Evolutionary conservation across 2,113 vertebrate genomes (phyloP), one percentile per base, ranked within the genome.

Genomic region (Gobio gobio): DNA sequence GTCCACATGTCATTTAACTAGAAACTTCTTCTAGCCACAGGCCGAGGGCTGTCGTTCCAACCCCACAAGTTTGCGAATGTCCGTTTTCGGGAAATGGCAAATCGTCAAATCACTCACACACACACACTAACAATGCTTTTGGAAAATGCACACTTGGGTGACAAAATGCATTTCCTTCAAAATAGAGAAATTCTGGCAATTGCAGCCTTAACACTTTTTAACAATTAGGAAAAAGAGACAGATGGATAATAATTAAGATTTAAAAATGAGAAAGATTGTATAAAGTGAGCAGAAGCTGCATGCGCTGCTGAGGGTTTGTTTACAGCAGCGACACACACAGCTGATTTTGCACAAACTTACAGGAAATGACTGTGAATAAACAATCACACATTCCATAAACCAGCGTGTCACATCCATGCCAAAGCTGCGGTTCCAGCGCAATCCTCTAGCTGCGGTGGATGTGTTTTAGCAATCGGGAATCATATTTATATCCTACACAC

Each of bases 251-350:
- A 29, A 29, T 29, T 29, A 29, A 29, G 29, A 29, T 29, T 29
- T 29, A 29, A 29, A 29, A 29, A 29, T 29, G 29, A 29, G 29
- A 29, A 29, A 56, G 5, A 2, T 20, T 56, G 6, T 20, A 56
- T 1, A 20, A 54, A 54, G 51, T 20, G 51, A 20, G 2, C 6
- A 20, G 2, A 56, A 20, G 18, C 66, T 40, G 3, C 1, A 10
- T 40, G 64, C 18, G 64, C 47, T 51, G 26, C 74, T 20, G 74
- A 29, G 16, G 74, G 47, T 16, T 9, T 91, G 85, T 90, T 93
- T 93, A 93, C 88, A 87, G 83, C 89, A 89, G 89, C 89, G 91
- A 92, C 93, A 93, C 94, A 93, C 94, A 91, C 91, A 93, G 74
- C 49, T 77, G 74, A 93, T 29, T 18, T 56, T 20, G 9, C 74